A percentile compares a stretch with the other conserved stretches of the same genome.
Conservation (phyloP, 53 echinoderm and acorn worm genomes). For the Paelopatides confundens region DNA sequence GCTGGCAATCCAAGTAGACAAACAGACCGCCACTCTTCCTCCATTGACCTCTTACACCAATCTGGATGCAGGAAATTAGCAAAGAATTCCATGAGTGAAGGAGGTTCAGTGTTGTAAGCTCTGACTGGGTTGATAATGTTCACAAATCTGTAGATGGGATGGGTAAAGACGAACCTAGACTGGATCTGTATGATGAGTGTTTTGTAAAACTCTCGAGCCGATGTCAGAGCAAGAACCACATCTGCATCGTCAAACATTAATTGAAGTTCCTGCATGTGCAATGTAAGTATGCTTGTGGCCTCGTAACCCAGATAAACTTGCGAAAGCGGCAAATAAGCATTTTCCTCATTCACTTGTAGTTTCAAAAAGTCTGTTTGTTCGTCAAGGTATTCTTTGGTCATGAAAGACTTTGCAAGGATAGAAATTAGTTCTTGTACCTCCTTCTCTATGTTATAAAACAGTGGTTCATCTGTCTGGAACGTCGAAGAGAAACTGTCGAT, state of each 20-base stretch:
- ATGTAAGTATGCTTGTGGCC: not conserved
- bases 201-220: conserved; percentile 27
- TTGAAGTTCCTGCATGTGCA: conserved; percentile 15
- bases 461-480: not conserved
- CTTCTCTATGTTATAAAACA: not conserved
- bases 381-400: conserved; percentile 2
- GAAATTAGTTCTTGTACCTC: not conserved
- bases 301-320: conserved; percentile 15
- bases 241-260: conserved; percentile 8
- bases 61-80: conserved; percentile 19
- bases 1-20: conserved; percentile 12
- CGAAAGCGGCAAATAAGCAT: not conserved
- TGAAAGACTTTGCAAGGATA: conserved; percentile 27
- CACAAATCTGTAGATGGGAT: conserved; percentile 7
- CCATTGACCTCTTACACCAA: conserved; percentile 20
- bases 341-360: not conserved
- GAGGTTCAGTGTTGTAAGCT: conserved; percentile 25
- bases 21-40: conserved; percentile 31
- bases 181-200: conserved; percentile 16
- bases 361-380: not conserved
- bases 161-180: conserved; percentile 1
- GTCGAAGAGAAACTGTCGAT: not conserved
- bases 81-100: conserved; percentile 23
- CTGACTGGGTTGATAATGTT: conserved; percentile 6
- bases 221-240: conserved; percentile 5